Conservation (phyloP, 2,797 vertebrate species). For the Semotilus atromaculatus region DNA sequence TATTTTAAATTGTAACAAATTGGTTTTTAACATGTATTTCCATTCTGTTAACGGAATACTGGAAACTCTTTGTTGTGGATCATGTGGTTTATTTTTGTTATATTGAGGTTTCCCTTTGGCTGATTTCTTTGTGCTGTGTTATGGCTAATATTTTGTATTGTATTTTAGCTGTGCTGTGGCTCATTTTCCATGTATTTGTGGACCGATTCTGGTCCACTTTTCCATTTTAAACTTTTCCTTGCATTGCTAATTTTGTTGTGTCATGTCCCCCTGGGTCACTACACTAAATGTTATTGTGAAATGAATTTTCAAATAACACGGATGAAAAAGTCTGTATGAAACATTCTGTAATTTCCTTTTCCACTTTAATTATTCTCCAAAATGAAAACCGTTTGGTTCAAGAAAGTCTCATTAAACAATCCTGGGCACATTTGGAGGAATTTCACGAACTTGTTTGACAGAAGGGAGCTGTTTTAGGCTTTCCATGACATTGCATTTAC, state of each 20-base stretch:
- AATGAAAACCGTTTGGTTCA: not conserved
- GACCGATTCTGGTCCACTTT: not conserved
- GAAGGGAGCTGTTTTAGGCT: not conserved
- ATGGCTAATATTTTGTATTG: not conserved
- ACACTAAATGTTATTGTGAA: not conserved
- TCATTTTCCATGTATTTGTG: not conserved
- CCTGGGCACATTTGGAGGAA: not conserved
- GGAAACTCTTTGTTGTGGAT: not conserved
- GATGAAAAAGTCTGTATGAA: no score
- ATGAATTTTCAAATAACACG: not conserved
- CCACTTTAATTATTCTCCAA: not conserved
- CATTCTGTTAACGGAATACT: not conserved
- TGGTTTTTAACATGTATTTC: not conserved
- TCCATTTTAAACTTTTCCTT: not conserved
- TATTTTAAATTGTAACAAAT: not conserved
- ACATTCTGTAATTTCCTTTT: not conserved
- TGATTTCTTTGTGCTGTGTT: not conserved
- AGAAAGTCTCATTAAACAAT: not conserved
- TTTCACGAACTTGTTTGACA: not conserved
- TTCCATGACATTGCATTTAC: constrained; percentile 23
- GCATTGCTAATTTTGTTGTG: not conserved
- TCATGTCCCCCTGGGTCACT: no score
- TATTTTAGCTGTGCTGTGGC: not conserved
- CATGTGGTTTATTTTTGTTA: not conserved
- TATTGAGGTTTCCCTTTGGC: not conserved